These are phyloP conservation scores for Drosophila dunni DNA, from an alignment of 1,140 invertebrate species.

Conservation along the genomic window DNA sequence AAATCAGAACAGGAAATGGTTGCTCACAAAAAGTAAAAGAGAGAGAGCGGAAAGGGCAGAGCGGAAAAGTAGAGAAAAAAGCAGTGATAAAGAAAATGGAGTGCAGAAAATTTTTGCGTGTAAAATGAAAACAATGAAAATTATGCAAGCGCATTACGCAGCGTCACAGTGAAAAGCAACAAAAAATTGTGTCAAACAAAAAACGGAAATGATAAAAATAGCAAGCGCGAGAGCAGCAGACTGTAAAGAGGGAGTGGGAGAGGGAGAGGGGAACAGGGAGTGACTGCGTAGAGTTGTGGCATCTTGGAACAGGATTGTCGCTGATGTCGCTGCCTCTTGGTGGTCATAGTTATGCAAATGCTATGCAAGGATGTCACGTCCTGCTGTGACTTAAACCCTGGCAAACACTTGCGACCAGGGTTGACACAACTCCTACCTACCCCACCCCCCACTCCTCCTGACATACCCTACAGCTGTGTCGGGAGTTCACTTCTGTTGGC, in stretches of 20 bases:
- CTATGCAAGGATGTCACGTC: slow-evolving; percentile 83
- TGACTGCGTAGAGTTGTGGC: not conserved
- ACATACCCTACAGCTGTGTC: slow-evolving; percentile 3
- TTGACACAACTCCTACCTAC: not conserved
- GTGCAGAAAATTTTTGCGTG: slow-evolving; percentile 65
- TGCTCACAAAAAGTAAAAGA: slow-evolving; percentile 37
- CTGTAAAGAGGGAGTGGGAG: not conserved
- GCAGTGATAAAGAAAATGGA: slow-evolving; percentile 63
- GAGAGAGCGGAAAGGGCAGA: not conserved
- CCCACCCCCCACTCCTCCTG: not conserved
- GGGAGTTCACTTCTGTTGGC: slow-evolving; percentile 54
- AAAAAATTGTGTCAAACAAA: slow-evolving; percentile 51
- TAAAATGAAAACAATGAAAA: slow-evolving; percentile 82
- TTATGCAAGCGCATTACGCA: slow-evolving; percentile 76
- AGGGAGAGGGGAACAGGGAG: not conserved
- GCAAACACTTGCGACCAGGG: slow-evolving; percentile 41
- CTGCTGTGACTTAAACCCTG: slow-evolving; percentile 80
- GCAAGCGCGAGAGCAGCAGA: slow-evolving; percentile 53
- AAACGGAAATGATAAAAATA: slow-evolving; percentile 73
- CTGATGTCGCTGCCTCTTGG: slow-evolving; percentile 56
- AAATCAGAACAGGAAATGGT: slow-evolving; percentile 74
- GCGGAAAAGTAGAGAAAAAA: slow-evolving; percentile 31
- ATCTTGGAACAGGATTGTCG: slow-evolving; percentile 29
- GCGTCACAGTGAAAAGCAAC: slow-evolving; percentile 28
- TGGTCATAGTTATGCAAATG: slow-evolving; percentile 82